phyloP scores from a whole-genome alignment of 2,113 vertebrate genomes.

The Dicerorhinus sumatrensis region DNA sequence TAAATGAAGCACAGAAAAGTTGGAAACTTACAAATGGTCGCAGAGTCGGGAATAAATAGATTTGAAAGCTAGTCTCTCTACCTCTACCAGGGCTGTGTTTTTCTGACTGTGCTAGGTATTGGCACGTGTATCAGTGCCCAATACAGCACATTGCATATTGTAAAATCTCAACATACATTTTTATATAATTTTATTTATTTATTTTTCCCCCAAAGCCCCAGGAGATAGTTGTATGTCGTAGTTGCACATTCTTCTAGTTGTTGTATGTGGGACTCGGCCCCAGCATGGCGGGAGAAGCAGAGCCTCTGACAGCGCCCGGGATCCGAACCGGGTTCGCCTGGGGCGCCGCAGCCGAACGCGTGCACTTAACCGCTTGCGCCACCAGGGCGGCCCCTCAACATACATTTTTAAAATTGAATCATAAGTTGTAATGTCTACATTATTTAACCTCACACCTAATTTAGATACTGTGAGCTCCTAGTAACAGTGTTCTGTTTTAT shows the following conservation, averaged over 20 bases:
- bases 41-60: neutral
- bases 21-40: neutral
- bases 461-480: neutral
- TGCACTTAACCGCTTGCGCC: too few relatives aligned
- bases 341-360: too few relatives aligned
- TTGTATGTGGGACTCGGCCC: too few relatives aligned
- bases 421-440: neutral
- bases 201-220: too few relatives aligned
- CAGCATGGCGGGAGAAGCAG: too few relatives aligned
- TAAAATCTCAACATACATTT: neutral
- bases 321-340: too few relatives aligned
- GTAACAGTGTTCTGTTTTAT: neutral
- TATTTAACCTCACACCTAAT: neutral
- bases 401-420: slow-evolving; percentile 28
- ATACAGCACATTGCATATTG: neutral
- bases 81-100: neutral
- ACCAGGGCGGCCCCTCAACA: too few relatives aligned
- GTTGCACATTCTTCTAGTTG: too few relatives aligned
- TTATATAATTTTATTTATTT: too few relatives aligned
- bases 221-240: too few relatives aligned
- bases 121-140: neutral
- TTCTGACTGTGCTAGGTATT: neutral
- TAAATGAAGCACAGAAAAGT: neutral
- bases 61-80: neutral
- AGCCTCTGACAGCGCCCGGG: too few relatives aligned